Evolutionary conservation across 2,113 vertebrate genomes (phyloP).

Genomic region (Limanda limanda): DNA sequence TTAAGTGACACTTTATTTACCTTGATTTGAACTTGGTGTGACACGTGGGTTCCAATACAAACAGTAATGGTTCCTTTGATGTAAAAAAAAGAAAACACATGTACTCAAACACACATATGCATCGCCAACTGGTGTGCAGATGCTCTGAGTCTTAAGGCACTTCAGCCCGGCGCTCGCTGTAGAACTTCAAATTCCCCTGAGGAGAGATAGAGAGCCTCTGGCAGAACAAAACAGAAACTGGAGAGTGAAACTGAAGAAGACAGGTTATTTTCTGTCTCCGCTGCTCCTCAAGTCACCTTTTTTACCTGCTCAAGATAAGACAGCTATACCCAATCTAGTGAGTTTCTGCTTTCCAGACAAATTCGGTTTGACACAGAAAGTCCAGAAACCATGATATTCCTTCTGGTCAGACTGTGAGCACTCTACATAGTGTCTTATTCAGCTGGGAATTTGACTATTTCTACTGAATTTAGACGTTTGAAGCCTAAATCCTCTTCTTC

Average conservation of each 20-base stretch:
- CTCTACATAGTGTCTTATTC: conserved; percentile 19
- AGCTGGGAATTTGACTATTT: conserved; percentile 19
- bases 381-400: conserved; percentile 15
- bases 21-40: conserved; percentile 19
- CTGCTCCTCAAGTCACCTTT: conserved; percentile 30
- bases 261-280: conserved; percentile 45
- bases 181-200: conserved; percentile 39
- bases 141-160: conserved; percentile 32
- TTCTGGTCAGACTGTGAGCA: conserved; percentile 8
- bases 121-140: conserved; percentile 17
- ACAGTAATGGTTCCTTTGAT: conserved; percentile 43
- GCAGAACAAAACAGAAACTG: conserved; percentile 50
- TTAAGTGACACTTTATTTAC: conserved; percentile 16
- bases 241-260: conserved; percentile 26
- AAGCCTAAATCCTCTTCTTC: conserved; percentile 42
- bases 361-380: conserved; percentile 19
- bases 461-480: conserved; percentile 22
- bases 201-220: conserved; percentile 50
- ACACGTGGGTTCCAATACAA: conserved; percentile 24
- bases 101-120: background rate
- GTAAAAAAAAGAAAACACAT: conserved; percentile 13
- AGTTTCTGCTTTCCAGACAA: conserved; percentile 34
- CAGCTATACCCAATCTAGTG: conserved; percentile 16
- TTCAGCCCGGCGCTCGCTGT: conserved; percentile 35
- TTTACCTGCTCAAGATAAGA: conserved; percentile 22